These are phyloP conservation scores for Onychostoma macrolepis DNA, from an alignment of 2,113 vertebrate genomes.

Conservation along the genomic window DNA sequence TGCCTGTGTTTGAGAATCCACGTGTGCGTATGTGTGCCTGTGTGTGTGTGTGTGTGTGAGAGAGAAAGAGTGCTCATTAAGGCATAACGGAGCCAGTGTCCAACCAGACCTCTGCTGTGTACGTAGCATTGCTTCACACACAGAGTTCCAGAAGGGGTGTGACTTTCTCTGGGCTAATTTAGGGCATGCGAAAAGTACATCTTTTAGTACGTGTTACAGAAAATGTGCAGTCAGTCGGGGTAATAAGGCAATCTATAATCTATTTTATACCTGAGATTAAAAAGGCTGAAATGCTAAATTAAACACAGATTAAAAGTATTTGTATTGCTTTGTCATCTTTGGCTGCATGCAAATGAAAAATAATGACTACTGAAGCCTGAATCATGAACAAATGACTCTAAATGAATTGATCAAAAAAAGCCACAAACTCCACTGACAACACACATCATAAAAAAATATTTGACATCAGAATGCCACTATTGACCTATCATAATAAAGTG, in stretches of 20 bases:
- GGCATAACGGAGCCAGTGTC: slow-evolving; percentile 59
- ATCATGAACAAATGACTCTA: neutral
- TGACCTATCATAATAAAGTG: neutral
- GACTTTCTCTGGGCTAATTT: neutral
- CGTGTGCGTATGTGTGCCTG: slow-evolving; percentile 28
- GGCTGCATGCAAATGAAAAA: neutral
- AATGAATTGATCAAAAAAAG: neutral
- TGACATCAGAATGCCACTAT: neutral
- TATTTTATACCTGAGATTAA: neutral
- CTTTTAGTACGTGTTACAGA: neutral
- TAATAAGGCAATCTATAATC: neutral
- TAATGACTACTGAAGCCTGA: neutral
- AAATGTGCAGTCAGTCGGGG: neutral
- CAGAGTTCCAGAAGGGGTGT: neutral
- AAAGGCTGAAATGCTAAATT: neutral
- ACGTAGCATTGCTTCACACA: neutral
- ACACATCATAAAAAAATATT: neutral
- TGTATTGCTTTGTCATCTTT: neutral
- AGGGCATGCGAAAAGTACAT: neutral
- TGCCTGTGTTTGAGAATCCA: slow-evolving; percentile 46
- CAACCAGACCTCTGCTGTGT: slow-evolving; percentile 56
- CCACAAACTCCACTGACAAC: neutral
- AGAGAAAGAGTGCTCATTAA: slow-evolving; percentile 68
- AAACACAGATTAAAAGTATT: neutral
- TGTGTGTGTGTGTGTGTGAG: slow-evolving; percentile 33